A percentile compares a stretch with the other conserved stretches of the same genome.
phyloP scores from a whole-genome alignment of 2,113 vertebrate genomes.

The Colius striatus region DNA sequence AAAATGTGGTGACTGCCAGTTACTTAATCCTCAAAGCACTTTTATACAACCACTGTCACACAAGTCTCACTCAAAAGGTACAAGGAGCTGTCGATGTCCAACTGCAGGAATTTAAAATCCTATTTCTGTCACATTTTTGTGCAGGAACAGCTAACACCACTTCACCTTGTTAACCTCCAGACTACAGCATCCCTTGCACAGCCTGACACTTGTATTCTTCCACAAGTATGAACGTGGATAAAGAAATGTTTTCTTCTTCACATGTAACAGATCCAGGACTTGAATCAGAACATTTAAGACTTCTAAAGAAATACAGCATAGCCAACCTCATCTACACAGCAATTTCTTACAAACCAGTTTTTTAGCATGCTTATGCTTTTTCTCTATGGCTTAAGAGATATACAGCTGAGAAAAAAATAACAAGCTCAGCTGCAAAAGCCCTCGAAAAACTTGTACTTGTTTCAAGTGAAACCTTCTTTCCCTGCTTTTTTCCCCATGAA shows the following conservation, averaged over 20 bases:
- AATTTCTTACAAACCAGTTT: background rate
- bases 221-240: background rate
- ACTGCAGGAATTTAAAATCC: background rate
- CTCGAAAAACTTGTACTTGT: background rate
- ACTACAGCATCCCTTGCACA: background rate
- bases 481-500: background rate
- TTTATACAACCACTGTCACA: background rate
- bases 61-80: background rate
- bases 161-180: background rate
- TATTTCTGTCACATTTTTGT: background rate
- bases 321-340: background rate
- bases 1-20: background rate
- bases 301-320: background rate
- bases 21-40: background rate
- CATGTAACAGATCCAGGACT: background rate
- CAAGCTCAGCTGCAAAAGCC: background rate
- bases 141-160: background rate
- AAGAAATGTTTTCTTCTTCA: background rate
- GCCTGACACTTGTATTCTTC: background rate
- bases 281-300: background rate
- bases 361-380: background rate
- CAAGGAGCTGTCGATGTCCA: background rate
- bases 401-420: background rate
- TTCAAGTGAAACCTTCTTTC: background rate
- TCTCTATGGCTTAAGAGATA: background rate